Evolutionary conservation across 2,797 vertebrate species (phyloP), one percentile per base, ranked within the genome.

Genomic region (Erpetoichthys calabaricus): DNA sequence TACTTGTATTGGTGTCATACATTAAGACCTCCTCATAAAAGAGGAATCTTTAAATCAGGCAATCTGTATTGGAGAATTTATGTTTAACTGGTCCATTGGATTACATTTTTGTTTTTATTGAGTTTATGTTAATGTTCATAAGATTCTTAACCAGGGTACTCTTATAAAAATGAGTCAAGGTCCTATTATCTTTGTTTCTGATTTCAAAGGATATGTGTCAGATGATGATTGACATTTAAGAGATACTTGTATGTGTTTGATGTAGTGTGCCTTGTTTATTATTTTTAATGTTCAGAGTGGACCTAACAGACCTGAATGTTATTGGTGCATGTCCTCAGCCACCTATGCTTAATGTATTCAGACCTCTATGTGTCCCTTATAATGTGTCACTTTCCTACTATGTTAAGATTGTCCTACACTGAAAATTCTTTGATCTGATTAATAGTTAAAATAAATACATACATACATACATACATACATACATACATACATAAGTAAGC

Each of bases 221-320:
- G 79, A 76, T 68, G 49, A 75, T 79, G 76, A 68, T 67, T 74
- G 74, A 74, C 78, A 78, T 76, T 76, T 82, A 82, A 72, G 65
- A 76, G 79, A 63, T 65, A 80, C 65, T 57, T 73, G 78, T 73
- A 79, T 73, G 67, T 76, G 66, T 74, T 74, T 71, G 64, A 77
- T 83, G 71, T 77, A 80, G 80, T 79, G 46, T 75, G 63, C 70
- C 81, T 67, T 76, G 79, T 75, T 76, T 68, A 74, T 80, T 77
- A 78, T 52, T 63, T 74, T 77, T 83, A 87, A 85, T 92, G 86
- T 82, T 79, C 79, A 80, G 75, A 77, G 74, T 74, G 72, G 65
- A 59, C 59, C 53, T 73, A 73, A 67, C 66, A 78, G 75, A 78
- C 84, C 73, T 75, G 70, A 67, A 73, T 59, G 60, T 71, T 75